phyloP scores from a whole-genome alignment of 2,888 invertebrate genomes.

The Iselma pallidipennis region DNA sequence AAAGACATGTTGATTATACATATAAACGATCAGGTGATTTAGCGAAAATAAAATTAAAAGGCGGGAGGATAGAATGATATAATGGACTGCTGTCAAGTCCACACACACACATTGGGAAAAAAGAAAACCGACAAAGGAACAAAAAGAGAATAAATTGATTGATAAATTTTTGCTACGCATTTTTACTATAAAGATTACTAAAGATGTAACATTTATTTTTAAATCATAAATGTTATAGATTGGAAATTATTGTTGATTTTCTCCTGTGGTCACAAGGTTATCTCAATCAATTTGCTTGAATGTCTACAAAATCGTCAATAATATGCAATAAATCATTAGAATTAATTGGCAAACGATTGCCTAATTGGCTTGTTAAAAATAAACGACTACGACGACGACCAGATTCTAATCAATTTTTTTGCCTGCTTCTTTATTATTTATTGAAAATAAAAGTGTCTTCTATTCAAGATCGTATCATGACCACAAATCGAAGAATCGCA shows the following conservation, averaged over 20 bases:
- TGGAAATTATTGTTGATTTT: no score
- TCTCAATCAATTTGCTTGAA: neutral
- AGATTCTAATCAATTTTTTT: no score
- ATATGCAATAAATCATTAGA: neutral
- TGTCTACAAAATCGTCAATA: neutral
- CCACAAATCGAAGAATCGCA: no score
- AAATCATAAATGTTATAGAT: no score
- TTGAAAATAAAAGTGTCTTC: neutral
- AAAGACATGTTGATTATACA: neutral
- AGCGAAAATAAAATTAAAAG: slow-evolving; percentile 14
- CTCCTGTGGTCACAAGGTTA: neutral
- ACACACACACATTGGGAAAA: neutral
- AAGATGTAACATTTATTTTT: no score
- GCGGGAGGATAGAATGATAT: neutral
- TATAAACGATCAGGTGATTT: slow-evolving; percentile 6
- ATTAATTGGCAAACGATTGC: neutral
- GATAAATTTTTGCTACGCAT: neutral
- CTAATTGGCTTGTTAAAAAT: neutral
- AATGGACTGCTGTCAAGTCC: neutral
- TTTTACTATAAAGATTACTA: neutral
- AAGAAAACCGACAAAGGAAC: no score
- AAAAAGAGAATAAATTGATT: no score
- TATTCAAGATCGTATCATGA: no score
- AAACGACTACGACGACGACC: no score
- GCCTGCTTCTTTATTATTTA: no score